Percentiles rank a stretch among this genome's conserved stretches.
phyloP scores from a whole-genome alignment of 1,140 invertebrate species.

The Gryllus bimaculatus region DNA sequence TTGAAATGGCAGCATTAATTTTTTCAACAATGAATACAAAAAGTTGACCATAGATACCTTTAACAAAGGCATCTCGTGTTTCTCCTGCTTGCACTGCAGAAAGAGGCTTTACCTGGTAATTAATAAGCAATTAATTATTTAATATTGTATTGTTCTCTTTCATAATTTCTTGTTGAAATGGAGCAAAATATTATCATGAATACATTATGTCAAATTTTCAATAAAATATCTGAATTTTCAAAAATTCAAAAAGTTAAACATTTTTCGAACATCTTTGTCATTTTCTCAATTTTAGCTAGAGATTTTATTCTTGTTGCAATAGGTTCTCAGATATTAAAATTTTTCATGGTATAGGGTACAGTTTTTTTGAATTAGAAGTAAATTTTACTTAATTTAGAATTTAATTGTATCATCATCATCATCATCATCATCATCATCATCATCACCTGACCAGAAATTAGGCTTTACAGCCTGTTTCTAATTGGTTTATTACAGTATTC shows the following conservation, averaged over 20 bases:
- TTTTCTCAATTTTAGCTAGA: not conserved
- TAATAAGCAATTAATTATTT: constrained; percentile 9
- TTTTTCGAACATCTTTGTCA: too few species aligned
- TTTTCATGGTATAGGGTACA: too few species aligned
- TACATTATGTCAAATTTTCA: not conserved
- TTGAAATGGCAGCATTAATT: constrained; percentile 81
- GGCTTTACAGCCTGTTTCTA: too few species aligned
- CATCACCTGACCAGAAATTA: too few species aligned
- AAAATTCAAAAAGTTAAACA: not conserved
- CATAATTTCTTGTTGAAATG: not conserved
- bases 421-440: too few species aligned
- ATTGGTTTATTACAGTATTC: too few species aligned
- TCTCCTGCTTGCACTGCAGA: constrained; percentile 64
- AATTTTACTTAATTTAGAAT: too few species aligned
- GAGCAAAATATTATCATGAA: not conserved
- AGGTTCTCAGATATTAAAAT: too few species aligned
- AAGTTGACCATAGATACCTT: constrained; percentile 83
- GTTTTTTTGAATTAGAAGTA: too few species aligned
- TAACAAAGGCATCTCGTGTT: constrained; percentile 84
- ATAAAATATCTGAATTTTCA: constrained; percentile 20
- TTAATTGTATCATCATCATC: too few species aligned
- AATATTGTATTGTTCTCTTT: not conserved
- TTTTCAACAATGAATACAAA: constrained; percentile 86
- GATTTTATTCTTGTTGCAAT: too few species aligned
- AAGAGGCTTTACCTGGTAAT: constrained; percentile 45